phyloP scores from a whole-genome alignment of 2,888 invertebrate genomes.

The Brachypalpus laphriformis region DNA sequence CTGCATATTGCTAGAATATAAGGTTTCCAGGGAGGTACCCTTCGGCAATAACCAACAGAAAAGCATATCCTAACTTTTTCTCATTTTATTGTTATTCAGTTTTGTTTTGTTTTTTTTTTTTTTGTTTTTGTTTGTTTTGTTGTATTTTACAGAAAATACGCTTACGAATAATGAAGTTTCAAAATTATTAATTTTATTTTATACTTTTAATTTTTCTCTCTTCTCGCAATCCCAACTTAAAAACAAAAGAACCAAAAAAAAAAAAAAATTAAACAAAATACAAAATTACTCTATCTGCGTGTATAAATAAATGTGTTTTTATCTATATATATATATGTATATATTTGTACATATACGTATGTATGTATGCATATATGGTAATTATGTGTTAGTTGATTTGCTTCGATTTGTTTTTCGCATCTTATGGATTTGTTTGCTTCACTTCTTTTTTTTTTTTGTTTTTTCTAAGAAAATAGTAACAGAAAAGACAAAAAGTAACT shows the following conservation, averaged over 20 bases:
- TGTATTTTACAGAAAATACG: conserved; percentile 65
- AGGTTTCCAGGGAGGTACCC: no score
- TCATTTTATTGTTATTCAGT: conserved; percentile 55
- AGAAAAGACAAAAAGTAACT: conserved; percentile 42
- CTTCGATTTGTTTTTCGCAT: conserved; percentile 59
- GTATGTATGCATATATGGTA: conserved; percentile 21
- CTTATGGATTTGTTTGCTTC: conserved; percentile 33
- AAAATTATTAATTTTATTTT: conserved; percentile 40
- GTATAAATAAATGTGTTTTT: conserved; percentile 54
- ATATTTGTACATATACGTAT: conserved; percentile 47
- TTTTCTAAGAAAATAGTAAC: conserved; percentile 16
- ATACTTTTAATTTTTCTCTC: conserved; percentile 44
- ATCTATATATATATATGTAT: conserved; percentile 6
- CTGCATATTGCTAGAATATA: no score
- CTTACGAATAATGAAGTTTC: conserved; percentile 54
- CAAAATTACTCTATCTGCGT: conserved; percentile 60
- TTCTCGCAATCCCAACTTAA: conserved; percentile 55
- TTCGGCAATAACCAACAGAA: neutral
- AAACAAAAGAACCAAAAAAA: conserved; percentile 39
- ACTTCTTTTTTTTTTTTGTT: neutral
- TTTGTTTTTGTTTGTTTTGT: conserved; percentile 40
- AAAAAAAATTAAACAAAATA: conserved; percentile 31
- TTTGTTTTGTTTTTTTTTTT: conserved; percentile 30
- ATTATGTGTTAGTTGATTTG: conserved; percentile 51
- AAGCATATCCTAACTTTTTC: conserved; percentile 3